Base-by-base conservation (phyloP, 2,888 invertebrate genomes). In the Papilio gigon region DNA sequence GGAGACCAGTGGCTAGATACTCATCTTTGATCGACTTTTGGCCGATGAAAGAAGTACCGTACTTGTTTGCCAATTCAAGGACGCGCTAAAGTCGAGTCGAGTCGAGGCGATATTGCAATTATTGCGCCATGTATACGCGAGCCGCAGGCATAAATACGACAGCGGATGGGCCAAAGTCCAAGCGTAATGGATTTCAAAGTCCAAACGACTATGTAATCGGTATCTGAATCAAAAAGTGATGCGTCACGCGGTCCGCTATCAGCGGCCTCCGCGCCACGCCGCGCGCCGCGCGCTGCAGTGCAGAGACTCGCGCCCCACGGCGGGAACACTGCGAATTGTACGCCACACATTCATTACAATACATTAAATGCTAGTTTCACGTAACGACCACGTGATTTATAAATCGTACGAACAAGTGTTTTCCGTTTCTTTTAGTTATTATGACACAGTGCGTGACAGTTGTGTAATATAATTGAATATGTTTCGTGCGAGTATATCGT, bases 161-260 rank as follows among this genome's bases (percentile, higher is more conserved):
- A n/a, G 4, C 2, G 25, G n/a, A 4, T 6, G 50, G 11, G n/a
- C n/a, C 53, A 27, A 53, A 27, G 53, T 53, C 14, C 53, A 53
- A 27, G 6, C 27, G 27, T 53, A 27, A n/a, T n/a, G n/a, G 6
- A 14, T 14, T 27, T 27, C 27, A n/a, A 27, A 53, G 53, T 53
- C 53, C 27, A 50, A 47, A 27, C 2, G 25, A 27, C n/a, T 53
- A 27, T 12, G n/a, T 53, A 53, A 53, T 53, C 25, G 25, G 6
- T 50, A 50, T 50, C 25, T 4, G 11, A 47, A 47, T 47, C 11
- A 47, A 53, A 50, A 53, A 53, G 27, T 27, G 27, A 53, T 53
- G 11, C 14, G n/a, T 27, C 27, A 53, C n/a, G n/a, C n/a, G 27
- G 27, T 4, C 2, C 27, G 53, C 6, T 53, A 53, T 53, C 53